These are phyloP conservation scores for Leptestheria dahalacensis DNA, from an alignment of 1,140 invertebrate species.

Conservation along the genomic window DNA sequence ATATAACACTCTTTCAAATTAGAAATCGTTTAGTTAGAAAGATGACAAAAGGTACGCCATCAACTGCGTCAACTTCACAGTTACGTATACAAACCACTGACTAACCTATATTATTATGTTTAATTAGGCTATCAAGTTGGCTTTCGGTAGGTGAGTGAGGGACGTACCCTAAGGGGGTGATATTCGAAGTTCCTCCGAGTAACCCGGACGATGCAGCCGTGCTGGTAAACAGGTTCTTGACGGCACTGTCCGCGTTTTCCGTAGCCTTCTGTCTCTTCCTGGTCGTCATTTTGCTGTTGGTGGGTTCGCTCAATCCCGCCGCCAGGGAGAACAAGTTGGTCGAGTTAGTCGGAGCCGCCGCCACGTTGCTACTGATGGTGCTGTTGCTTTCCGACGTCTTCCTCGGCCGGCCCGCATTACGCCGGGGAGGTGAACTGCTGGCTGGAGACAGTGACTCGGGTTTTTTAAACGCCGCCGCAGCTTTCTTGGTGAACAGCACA, in stretches of 20 bases:
- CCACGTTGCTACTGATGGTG: not conserved
- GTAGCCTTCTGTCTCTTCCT: conserved; percentile 5
- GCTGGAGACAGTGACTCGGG: conserved; percentile 25
- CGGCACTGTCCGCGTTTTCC: not conserved
- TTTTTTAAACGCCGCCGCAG: conserved; percentile 34
- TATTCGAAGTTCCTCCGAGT: no score
- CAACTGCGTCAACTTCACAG: no score
- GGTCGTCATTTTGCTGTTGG: not conserved
- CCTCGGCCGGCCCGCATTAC: conserved; percentile 20
- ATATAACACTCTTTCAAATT: no score
- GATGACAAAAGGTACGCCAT: no score
- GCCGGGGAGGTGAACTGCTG: not conserved
- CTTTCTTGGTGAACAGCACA: conserved; percentile 66
- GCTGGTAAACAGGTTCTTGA: not conserved
- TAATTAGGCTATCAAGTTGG: no score
- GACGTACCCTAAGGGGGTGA: no score
- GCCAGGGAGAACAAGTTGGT: not conserved
- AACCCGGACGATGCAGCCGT: no score
- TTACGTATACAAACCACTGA: no score
- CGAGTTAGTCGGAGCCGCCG: not conserved
- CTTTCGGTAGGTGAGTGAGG: no score
- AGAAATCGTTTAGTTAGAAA: no score
- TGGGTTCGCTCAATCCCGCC: not conserved
- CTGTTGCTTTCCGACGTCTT: conserved; percentile 19
- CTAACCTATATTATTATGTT: no score